These are phyloP conservation scores for Anhinga anhinga DNA, from an alignment of 2,113 vertebrate species.

Conservation along the genomic window DNA sequence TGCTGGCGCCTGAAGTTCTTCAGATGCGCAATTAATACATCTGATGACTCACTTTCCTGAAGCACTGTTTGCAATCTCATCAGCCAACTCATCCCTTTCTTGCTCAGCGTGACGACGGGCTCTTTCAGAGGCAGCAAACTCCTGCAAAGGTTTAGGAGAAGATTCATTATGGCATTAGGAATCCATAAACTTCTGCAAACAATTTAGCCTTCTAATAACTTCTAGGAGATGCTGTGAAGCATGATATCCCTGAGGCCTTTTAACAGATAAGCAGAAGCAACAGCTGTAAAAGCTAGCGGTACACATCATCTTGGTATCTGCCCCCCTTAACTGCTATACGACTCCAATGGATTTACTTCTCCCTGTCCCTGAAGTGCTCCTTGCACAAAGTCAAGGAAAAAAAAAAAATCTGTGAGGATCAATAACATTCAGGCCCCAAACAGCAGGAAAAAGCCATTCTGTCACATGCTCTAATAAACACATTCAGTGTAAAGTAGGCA, in stretches of 20 bases:
- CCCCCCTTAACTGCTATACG: neutral
- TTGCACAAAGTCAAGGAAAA: neutral
- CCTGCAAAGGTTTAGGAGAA: slow-evolving; percentile 58
- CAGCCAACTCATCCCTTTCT: slow-evolving; percentile 91
- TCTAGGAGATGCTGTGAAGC: neutral
- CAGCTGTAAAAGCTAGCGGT: neutral
- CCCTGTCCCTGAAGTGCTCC: neutral
- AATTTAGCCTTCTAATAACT: neutral
- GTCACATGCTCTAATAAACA: neutral
- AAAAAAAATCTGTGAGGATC: neutral
- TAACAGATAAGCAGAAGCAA: neutral
- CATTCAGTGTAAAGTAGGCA: neutral
- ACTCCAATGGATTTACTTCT: neutral
- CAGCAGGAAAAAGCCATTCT: neutral
- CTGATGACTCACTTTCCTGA: slow-evolving; percentile 89
- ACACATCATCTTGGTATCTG: neutral
- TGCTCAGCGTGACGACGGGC: slow-evolving; percentile 92
- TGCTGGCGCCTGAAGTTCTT: neutral
- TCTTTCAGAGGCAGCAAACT: slow-evolving; percentile 90
- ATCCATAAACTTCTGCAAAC: neutral
- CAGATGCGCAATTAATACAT: neutral
- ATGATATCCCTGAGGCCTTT: neutral
- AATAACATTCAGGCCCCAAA: neutral
- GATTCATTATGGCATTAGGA: neutral
- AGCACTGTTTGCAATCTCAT: slow-evolving; percentile 94